These are phyloP conservation scores for Vultur gryphus DNA, from an alignment of 2,797 vertebrate species.

Conservation along the genomic window DNA sequence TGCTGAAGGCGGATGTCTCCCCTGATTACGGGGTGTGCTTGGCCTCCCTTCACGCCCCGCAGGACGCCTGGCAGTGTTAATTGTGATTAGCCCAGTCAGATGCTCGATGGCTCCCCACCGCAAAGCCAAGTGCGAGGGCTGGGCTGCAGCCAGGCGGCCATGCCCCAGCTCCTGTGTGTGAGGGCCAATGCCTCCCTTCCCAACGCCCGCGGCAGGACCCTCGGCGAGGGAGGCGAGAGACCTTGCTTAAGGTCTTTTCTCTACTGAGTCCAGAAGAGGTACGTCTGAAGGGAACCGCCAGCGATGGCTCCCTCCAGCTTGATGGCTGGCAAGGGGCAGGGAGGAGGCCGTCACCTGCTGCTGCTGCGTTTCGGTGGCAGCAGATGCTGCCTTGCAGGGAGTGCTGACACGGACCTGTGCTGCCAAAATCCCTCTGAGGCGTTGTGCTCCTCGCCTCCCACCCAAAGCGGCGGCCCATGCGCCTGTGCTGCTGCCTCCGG, in stretches of 20 bases:
- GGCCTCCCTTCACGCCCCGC: accelerated
- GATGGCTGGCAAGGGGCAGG: background rate
- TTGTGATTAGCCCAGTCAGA: background rate
- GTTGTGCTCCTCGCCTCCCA: accelerated
- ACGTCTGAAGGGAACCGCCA: background rate
- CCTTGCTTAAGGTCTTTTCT: background rate
- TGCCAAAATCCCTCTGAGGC: background rate
- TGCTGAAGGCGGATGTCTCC: background rate
- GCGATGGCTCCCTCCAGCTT: accelerated
- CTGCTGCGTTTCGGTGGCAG: background rate
- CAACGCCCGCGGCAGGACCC: accelerated
- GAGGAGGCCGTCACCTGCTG: background rate
- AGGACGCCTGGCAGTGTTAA: accelerated
- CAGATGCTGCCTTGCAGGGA: background rate
- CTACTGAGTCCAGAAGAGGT: background rate
- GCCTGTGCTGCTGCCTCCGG: background rate
- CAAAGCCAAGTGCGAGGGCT: accelerated
- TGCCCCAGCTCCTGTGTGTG: accelerated
- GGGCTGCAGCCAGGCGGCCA: background rate
- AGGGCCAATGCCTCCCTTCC: background rate
- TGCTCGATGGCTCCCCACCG: accelerated
- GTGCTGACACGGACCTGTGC: accelerated
- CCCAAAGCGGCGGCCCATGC: background rate
- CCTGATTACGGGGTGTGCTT: too few relatives aligned
- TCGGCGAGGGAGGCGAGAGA: accelerated